Evolutionary conservation across 2,888 invertebrate species (phyloP).

Genomic region (Marronus borbonicus): DNA sequence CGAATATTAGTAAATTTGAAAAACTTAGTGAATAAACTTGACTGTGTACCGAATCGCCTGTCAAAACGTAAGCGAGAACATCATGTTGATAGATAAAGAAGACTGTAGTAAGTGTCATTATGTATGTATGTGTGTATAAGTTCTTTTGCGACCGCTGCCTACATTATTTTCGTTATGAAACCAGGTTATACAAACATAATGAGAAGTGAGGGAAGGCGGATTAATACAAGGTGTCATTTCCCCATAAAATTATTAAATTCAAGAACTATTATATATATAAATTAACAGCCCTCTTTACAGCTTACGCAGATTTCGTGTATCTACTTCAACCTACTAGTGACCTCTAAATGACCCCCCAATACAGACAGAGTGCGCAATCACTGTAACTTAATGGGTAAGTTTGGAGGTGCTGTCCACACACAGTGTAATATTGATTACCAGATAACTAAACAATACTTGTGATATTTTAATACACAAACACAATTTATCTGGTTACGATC

Average conservation of each 20-base stretch:
- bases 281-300: neutral
- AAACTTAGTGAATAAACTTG: too few relatives aligned
- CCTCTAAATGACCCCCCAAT: neutral
- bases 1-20: too few relatives aligned
- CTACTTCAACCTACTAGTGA: neutral
- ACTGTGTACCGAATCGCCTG: too few relatives aligned
- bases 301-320: neutral
- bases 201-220: neutral
- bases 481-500: neutral
- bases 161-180: neutral
- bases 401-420: neutral
- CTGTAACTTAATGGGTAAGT: constrained; percentile 7
- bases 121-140: neutral
- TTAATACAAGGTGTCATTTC: neutral
- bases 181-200: neutral
- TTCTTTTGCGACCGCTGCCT: neutral
- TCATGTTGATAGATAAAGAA: neutral
- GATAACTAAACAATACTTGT: neutral
- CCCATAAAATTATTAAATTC: neutral
- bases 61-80: neutral
- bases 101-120: too few relatives aligned
- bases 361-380: neutral
- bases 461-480: neutral
- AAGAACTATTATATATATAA: neutral
- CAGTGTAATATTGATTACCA: neutral